Percentiles rank a stretch among this genome's conserved stretches.
These are phyloP conservation scores for Pempheris klunzingeri DNA, from an alignment of 2,797 vertebrate species.

Conservation along the genomic window DNA sequence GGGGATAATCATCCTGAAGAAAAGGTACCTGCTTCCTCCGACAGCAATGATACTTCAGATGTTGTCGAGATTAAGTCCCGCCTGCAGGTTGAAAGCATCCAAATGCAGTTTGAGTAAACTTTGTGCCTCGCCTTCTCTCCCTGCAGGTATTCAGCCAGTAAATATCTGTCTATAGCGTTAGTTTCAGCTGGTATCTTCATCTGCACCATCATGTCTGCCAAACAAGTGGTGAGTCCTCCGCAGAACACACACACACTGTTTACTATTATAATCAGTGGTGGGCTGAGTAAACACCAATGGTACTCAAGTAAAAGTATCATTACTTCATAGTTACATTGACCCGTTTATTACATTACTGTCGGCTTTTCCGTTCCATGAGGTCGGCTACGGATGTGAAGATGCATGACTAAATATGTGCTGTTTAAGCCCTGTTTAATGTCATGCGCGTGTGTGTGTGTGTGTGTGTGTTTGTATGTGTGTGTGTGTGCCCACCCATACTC, in stretches of 20 bases:
- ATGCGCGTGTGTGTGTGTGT: too few species aligned
- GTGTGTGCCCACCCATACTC: too few species aligned
- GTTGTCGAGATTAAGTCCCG: background rate
- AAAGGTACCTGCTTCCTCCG: constrained; percentile 86
- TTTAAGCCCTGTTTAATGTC: too few species aligned
- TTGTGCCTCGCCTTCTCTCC: constrained; percentile 10
- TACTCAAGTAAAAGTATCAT: too few species aligned
- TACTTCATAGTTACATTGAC: too few species aligned
- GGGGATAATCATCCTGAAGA: constrained; percentile 95
- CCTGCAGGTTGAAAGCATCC: background rate
- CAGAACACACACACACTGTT: background rate
- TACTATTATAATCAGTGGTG: too few species aligned
- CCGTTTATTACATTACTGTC: too few species aligned
- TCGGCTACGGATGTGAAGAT: too few species aligned
- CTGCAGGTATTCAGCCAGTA: constrained; percentile 91
- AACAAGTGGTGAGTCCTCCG: constrained; percentile 92
- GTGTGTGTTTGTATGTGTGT: too few species aligned
- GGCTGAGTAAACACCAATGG: too few species aligned
- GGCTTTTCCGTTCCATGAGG: too few species aligned
- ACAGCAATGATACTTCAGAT: background rate
- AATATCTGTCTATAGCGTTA: constrained; percentile 93
- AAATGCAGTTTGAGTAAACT: background rate
- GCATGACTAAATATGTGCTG: too few species aligned
- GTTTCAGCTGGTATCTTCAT: constrained; percentile 96
- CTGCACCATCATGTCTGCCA: constrained; percentile 98